Percentiles rank a stretch among this genome's conserved stretches.
Conservation (phyloP, 2,888 invertebrate species). For the Rhagium mordax region DNA sequence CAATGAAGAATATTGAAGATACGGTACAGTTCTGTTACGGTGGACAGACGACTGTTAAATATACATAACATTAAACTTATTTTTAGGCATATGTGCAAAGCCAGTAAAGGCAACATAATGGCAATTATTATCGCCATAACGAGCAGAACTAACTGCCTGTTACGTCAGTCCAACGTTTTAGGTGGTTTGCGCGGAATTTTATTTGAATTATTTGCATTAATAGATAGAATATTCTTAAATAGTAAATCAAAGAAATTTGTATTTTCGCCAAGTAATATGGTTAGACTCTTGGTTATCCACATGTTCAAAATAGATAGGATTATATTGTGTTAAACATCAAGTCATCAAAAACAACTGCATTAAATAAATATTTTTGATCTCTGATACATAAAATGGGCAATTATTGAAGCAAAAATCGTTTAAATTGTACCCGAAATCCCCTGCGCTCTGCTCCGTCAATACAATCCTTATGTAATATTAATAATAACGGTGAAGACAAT, state of each 20-base stretch:
- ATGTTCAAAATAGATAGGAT: too few species aligned
- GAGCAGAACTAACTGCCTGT: neutral
- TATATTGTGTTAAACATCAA: too few species aligned
- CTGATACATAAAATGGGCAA: too few species aligned
- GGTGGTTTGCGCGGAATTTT: neutral
- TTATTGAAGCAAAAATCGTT: too few species aligned
- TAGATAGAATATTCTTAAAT: neutral
- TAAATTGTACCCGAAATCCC: neutral
- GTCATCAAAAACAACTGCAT: too few species aligned
- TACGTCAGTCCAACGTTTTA: neutral
- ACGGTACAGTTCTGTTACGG: neutral
- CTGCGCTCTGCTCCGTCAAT: neutral
- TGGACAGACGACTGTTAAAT: neutral
- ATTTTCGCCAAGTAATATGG: neutral
- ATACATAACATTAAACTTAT: constrained; percentile 2
- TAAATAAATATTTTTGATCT: too few species aligned
- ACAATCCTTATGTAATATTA: neutral
- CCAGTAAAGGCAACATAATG: neutral
- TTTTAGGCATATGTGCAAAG: neutral
- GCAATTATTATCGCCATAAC: constrained; percentile 1
- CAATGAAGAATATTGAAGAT: constrained; percentile 1
- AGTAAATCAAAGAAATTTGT: neutral
- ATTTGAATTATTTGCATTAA: neutral
- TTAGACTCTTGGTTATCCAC: too few species aligned
- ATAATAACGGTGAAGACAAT: neutral